Percentiles rank a stretch among this genome's conserved stretches.
Conservation (phyloP, 2,113 vertebrate species). For the Nerophis ophidion region DNA sequence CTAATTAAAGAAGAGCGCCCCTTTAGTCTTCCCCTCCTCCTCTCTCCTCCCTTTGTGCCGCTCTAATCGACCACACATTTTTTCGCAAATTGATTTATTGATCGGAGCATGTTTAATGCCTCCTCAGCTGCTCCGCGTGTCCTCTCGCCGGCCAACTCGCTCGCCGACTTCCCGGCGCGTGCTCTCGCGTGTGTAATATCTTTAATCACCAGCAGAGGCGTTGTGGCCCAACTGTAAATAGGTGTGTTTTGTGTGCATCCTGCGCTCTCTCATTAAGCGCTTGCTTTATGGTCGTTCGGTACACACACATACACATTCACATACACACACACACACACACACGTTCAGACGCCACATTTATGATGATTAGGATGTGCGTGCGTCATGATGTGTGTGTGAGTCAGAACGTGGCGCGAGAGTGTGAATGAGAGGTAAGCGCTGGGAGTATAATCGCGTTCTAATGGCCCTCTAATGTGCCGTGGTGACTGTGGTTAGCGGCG, state of each 20-base stretch:
- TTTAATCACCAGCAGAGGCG: slow-evolving; percentile 43
- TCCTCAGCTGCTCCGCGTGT: slow-evolving; percentile 21
- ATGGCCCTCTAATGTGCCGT: slow-evolving; percentile 72
- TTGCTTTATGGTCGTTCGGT: slow-evolving; percentile 55
- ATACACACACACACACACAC: slow-evolving; percentile 4
- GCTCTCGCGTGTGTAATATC: slow-evolving; percentile 2
- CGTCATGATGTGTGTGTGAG: slow-evolving; percentile 33
- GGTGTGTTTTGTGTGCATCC: slow-evolving; percentile 36
- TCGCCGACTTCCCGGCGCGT: not conserved
- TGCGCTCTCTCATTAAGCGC: slow-evolving; percentile 48
- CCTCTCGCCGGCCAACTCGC: not conserved
- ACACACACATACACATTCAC: slow-evolving; percentile 8
- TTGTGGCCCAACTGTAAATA: slow-evolving; percentile 49
- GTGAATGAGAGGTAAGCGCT: slow-evolving; percentile 68
- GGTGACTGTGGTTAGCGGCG: slow-evolving; percentile 69
- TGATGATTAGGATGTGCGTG: slow-evolving; percentile 43
- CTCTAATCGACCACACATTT: slow-evolving; percentile 39
- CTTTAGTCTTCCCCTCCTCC: slow-evolving; percentile 17
- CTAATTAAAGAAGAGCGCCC: slow-evolving; percentile 54
- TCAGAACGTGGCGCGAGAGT: slow-evolving; percentile 49
- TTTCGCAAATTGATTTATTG: slow-evolving; percentile 62
- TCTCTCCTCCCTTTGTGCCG: slow-evolving; percentile 24
- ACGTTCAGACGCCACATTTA: slow-evolving; percentile 21
- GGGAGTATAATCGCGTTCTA: slow-evolving; percentile 72
- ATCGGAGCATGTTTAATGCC: slow-evolving; percentile 38